Percentiles rank a stretch among this genome's conserved stretches.
Evolutionary conservation across 2,113 vertebrate genomes (phyloP).

Genomic region (Cettia cetti): DNA sequence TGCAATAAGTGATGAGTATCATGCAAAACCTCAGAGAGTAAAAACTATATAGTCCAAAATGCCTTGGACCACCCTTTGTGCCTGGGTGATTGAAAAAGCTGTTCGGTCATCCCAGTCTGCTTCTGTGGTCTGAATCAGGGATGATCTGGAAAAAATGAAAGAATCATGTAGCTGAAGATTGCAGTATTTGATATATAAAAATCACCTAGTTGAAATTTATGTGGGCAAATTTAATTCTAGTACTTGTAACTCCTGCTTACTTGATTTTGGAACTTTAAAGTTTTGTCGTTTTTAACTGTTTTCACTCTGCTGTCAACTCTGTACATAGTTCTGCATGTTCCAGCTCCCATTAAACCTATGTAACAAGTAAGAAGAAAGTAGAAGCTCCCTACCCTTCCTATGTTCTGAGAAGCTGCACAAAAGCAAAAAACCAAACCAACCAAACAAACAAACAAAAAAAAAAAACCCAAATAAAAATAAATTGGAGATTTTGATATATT

Average conservation of each 20-base stretch:
- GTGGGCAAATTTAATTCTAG: background rate
- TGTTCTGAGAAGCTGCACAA: background rate
- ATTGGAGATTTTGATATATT: background rate
- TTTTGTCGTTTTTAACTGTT: background rate
- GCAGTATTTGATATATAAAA: background rate
- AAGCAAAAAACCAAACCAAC: no score
- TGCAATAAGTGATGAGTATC: background rate
- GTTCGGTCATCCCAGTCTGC: background rate
- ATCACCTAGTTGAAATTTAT: background rate
- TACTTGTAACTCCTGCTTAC: background rate
- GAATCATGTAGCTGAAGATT: background rate
- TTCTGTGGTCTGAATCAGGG: background rate
- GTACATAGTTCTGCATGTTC: background rate
- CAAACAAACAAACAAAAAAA: no score
- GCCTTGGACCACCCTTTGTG: background rate
- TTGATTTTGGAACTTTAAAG: background rate
- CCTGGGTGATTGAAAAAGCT: background rate
- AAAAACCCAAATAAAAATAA: no score
- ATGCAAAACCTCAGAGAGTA: background rate
- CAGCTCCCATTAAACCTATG: background rate
- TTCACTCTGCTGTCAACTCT: background rate
- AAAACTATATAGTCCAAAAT: background rate
- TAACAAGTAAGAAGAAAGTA: background rate
- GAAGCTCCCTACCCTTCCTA: background rate
- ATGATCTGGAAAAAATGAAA: background rate